These are phyloP conservation scores for Hemitrygon akajei DNA, from an alignment of 2,797 vertebrate genomes.

Conservation along the genomic window DNA sequence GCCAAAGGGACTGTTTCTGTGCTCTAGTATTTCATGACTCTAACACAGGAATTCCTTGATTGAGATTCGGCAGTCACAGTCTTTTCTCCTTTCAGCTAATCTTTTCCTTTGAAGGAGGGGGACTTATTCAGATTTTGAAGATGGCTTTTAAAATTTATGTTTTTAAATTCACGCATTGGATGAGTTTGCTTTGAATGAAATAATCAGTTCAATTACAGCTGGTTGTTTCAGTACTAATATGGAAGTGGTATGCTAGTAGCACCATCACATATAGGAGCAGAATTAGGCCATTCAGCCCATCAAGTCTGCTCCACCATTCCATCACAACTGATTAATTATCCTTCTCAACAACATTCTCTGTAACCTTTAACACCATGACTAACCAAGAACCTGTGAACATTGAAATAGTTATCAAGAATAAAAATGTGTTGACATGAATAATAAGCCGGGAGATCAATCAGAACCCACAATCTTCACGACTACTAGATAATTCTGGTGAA, in stretches of 20 bases:
- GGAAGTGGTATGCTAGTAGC: not conserved
- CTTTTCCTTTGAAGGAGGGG: not conserved
- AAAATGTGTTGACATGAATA: not conserved
- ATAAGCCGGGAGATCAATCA: too few species aligned
- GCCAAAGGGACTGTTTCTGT: too few species aligned
- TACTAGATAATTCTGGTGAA: not conserved
- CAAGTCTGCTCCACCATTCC: too few species aligned
- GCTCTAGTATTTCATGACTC: too few species aligned
- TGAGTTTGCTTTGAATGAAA: constrained; percentile 23
- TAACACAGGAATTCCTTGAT: not conserved
- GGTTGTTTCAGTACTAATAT: not conserved
- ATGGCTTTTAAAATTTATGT: not conserved
- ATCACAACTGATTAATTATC: too few species aligned
- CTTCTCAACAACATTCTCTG: too few species aligned
- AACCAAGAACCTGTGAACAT: not conserved
- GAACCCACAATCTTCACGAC: not conserved
- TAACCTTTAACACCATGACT: too few species aligned
- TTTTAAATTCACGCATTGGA: not conserved
- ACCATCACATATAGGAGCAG: too few species aligned
- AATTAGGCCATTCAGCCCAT: too few species aligned
- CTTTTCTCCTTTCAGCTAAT: not conserved
- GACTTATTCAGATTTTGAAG: constrained; percentile 5
- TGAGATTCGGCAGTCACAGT: not conserved
- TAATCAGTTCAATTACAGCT: not conserved
- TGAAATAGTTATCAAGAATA: not conserved